Conservation (phyloP, 1,140 invertebrate genomes). For the Bombus superbus region DNA sequence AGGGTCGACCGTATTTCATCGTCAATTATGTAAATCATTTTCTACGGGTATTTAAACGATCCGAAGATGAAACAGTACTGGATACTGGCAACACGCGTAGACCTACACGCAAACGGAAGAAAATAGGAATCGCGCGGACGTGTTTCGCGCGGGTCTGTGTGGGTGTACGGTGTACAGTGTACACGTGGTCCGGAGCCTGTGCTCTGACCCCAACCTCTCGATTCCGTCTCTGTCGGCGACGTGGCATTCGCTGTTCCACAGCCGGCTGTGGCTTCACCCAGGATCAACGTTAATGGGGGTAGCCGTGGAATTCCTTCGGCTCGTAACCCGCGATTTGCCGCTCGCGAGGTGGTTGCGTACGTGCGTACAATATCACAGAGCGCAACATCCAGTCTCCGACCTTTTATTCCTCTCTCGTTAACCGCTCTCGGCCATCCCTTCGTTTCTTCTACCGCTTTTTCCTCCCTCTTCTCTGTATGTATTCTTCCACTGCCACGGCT, state of each 20-base stretch:
- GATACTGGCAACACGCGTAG: too few relatives aligned
- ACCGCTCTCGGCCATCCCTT: background rate
- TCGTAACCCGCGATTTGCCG: constrained; percentile 63
- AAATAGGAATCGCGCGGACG: constrained; percentile 14
- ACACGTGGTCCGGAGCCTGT: constrained; percentile 45
- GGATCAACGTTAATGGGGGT: constrained; percentile 58
- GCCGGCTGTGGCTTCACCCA: constrained; percentile 3
- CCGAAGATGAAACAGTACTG: too few relatives aligned
- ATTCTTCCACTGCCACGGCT: too few relatives aligned
- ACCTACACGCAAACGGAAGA: too few relatives aligned
- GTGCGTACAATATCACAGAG: constrained; percentile 39
- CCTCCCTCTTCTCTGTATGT: too few relatives aligned
- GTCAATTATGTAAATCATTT: too few relatives aligned
- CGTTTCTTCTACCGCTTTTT: background rate
- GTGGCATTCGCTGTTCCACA: constrained; percentile 34
- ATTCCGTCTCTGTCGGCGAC: constrained; percentile 53
- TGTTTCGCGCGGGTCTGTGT: constrained; percentile 43
- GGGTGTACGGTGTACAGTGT: constrained; percentile 13
- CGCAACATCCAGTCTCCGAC: background rate
- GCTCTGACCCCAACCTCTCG: constrained; percentile 66
- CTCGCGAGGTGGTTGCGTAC: constrained; percentile 54
- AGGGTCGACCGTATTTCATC: too few relatives aligned
- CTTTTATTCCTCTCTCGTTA: constrained; percentile 31
- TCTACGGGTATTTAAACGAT: too few relatives aligned
- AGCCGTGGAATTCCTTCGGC: constrained; percentile 60